Base-by-base conservation (phyloP, 2,113 vertebrate genomes). In the Corythornis cristatus region DNA sequence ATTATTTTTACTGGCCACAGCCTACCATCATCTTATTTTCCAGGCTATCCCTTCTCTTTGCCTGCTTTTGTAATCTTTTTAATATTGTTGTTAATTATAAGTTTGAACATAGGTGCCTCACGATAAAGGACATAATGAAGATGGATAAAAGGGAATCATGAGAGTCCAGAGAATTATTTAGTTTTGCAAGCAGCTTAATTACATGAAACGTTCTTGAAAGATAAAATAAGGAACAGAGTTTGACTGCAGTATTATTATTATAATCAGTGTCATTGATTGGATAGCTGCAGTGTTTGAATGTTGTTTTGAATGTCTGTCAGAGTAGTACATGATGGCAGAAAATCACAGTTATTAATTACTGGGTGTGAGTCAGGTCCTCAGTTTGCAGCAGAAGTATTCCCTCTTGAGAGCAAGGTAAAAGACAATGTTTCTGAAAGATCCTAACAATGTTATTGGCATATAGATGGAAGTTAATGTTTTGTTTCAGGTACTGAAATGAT, bases 41-140 rank as follows among this genome's bases (percentile, higher is more conserved):
- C 17, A 81, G 8, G 10, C 82, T 75, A 51, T 5, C 4, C 6
- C 0, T 65, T 80, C 77, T 66, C 33, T 77, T 53, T 71, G 4
- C 3, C 26, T 33, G 3, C 0, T 0, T 79, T 84, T 68, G 2
- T 1, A 0, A 61, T 61, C 21, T 16, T 90, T 74, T 57, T 58
- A 25, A 72, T 87, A 75, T 92, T 57, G 12, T 6, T 83, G 9
- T 65, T 79, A 75, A 51, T 77, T 88, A 3, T 21, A 64, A 65
- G 11, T 76, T 75, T 82, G 35, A 87, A 57, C 43, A 45, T 35
- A 81, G 40, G 7, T 82, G 65, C 8, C 48, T 57, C 40, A 35
- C 22, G 15, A 71, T 37, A 74, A 90, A 88, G 58, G 13, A 40
- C 20, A 43, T 83, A 78, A 84, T 21, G 22, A 71, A 78, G 17